These are phyloP conservation scores for Augochlorella aurata DNA, from an alignment of 2,888 invertebrate genomes.

Conservation along the genomic window DNA sequence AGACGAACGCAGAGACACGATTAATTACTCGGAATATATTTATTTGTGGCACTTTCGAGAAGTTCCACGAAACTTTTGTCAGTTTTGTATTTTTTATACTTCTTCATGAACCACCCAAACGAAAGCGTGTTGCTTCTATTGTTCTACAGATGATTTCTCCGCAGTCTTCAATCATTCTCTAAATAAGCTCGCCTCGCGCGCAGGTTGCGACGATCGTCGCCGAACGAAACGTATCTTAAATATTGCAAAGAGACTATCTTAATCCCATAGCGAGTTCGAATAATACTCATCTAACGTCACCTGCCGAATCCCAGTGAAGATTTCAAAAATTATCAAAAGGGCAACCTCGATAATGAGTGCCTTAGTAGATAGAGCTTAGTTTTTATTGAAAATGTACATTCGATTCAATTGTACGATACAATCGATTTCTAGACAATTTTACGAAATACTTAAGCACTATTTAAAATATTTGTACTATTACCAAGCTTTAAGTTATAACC, in stretches of 20 bases:
- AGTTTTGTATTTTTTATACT: constrained; percentile 32
- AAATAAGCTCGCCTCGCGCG: background rate
- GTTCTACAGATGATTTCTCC: background rate
- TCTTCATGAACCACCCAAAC: background rate
- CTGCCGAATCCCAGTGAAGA: constrained; percentile 33
- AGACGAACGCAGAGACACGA: background rate
- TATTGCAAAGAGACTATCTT: constrained; percentile 20
- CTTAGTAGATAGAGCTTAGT: constrained; percentile 56
- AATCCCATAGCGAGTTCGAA: background rate
- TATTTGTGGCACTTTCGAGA: background rate
- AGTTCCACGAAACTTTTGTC: background rate
- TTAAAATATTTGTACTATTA: constrained; percentile 16
- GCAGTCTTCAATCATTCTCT: constrained; percentile 8
- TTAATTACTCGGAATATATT: background rate
- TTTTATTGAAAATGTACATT: constrained; percentile 34
- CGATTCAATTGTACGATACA: background rate
- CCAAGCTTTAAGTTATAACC: background rate
- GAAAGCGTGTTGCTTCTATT: background rate
- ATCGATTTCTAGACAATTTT: constrained; percentile 12
- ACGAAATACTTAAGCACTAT: constrained; percentile 7
- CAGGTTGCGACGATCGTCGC: background rate
- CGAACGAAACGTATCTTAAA: constrained; percentile 19
- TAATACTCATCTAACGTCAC: constrained; percentile 17
- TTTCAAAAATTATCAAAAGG: constrained; percentile 36
- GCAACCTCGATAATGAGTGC: constrained; percentile 64